Percentiles rank a stretch among this genome's conserved stretches.
phyloP scores from a whole-genome alignment of 2,113 vertebrate genomes.

The Lepus europaeus region DNA sequence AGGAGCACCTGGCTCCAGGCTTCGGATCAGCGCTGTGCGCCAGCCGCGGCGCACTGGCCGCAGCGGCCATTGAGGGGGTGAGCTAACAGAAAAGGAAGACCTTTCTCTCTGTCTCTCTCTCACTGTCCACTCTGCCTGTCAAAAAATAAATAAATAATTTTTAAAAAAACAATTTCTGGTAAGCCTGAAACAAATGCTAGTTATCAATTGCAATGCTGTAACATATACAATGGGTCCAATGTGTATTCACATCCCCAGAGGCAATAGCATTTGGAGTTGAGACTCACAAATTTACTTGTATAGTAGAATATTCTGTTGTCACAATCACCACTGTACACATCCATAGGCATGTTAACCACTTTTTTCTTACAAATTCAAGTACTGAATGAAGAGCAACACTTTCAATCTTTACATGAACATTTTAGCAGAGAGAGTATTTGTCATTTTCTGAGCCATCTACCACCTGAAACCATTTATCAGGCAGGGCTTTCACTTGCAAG shows the following conservation, averaged over 20 bases:
- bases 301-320: neutral
- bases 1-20: no score
- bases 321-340: neutral
- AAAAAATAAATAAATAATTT: no score
- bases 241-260: neutral
- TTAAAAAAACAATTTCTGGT: neutral
- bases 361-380: constrained; percentile 38
- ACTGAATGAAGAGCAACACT: constrained; percentile 6
- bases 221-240: neutral
- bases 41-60: no score
- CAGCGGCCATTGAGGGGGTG: no score
- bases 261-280: neutral
- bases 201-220: neutral
- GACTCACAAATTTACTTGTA: neutral
- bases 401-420: neutral
- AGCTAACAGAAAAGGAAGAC: no score
- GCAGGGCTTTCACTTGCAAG: constrained; percentile 3
- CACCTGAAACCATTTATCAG: constrained; percentile 2
- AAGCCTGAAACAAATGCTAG: neutral
- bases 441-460: constrained; percentile 4
- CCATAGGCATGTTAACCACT: neutral
- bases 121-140: no score
- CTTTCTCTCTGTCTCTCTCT: no score
- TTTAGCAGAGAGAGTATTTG: neutral
- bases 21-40: no score